Percentiles rank a stretch among this genome's conserved stretches.
These are phyloP conservation scores for Pavo muticus DNA, from an alignment of 2,113 vertebrate genomes.

Conservation along the genomic window DNA sequence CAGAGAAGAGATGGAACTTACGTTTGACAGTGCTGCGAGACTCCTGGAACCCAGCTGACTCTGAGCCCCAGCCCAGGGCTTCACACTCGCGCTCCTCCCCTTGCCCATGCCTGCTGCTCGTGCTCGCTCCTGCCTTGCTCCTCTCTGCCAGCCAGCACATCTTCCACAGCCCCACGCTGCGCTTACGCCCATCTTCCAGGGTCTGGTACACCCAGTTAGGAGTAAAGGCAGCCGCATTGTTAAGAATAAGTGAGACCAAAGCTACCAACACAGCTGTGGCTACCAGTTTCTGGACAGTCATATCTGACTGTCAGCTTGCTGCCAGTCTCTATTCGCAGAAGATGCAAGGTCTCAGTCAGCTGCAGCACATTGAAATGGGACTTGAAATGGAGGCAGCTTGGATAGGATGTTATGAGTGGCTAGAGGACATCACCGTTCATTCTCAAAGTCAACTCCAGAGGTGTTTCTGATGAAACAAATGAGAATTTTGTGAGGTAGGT, in stretches of 20 bases:
- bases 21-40: slow-evolving; percentile 94
- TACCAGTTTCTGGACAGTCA: slow-evolving; percentile 95
- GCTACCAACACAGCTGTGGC: slow-evolving; percentile 92
- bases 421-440: slow-evolving; percentile 99
- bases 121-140: slow-evolving; percentile 71
- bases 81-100: slow-evolving; percentile 83
- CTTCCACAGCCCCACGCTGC: slow-evolving; percentile 95
- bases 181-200: slow-evolving; percentile 90
- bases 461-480: slow-evolving; percentile 19
- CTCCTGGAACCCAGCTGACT: slow-evolving; percentile 92
- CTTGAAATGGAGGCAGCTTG: background rate
- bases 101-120: slow-evolving; percentile 68
- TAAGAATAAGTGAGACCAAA: slow-evolving; percentile 93
- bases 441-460: slow-evolving; percentile 75
- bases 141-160: slow-evolving; percentile 86
- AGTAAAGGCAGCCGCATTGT: slow-evolving; percentile 93
- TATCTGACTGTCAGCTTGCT: slow-evolving; percentile 72
- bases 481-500: slow-evolving; percentile 1
- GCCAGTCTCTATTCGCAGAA: slow-evolving; percentile 40
- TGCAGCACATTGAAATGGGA: slow-evolving; percentile 50
- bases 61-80: slow-evolving; percentile 91
- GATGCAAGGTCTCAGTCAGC: slow-evolving; percentile 45
- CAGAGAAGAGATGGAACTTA: slow-evolving; percentile 80
- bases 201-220: slow-evolving; percentile 95
- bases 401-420: slow-evolving; percentile 68